These are phyloP conservation scores for Leucophenga varia DNA, from an alignment of 1,140 invertebrate species.

Conservation along the genomic window DNA sequence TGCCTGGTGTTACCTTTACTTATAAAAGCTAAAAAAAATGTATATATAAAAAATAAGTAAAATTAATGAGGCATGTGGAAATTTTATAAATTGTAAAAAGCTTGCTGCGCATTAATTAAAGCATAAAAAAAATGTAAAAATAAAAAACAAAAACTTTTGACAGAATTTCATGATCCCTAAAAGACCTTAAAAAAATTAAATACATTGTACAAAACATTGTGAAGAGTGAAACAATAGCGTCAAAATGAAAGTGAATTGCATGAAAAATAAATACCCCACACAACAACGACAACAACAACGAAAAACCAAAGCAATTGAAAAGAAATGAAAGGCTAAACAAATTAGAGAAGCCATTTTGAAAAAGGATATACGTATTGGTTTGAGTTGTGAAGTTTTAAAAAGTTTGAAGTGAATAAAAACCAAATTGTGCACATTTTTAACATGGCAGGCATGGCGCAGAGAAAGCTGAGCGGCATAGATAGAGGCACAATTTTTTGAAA, in stretches of 20 bases:
- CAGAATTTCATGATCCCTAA: conserved; percentile 1
- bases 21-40: too few relatives aligned
- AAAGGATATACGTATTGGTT: too few relatives aligned
- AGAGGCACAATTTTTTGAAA: too few relatives aligned
- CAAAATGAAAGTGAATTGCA: conserved; percentile 34
- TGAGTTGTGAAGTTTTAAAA: too few relatives aligned
- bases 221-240: conserved; percentile 10
- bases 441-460: conserved; percentile 9
- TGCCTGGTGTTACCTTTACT: too few relatives aligned
- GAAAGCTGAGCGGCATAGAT: too few relatives aligned
- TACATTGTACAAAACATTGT: too few relatives aligned
- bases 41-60: too few relatives aligned
- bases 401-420: too few relatives aligned
- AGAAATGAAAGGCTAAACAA: conserved; percentile 38
- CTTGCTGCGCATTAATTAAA: conserved; percentile 45
- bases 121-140: conserved; percentile 20
- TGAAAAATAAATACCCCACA: too few relatives aligned
- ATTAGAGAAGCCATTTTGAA: conserved; percentile 48
- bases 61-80: conserved; percentile 50
- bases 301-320: conserved; percentile 14
- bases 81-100: conserved; percentile 52
- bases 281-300: conserved; percentile 14
- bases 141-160: conserved; percentile 20
- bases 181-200: conserved; percentile 17
- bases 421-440: too few relatives aligned